Evolutionary conservation across 2,113 vertebrate species (phyloP).

Genomic region (Acrocephalus arundinaceus): DNA sequence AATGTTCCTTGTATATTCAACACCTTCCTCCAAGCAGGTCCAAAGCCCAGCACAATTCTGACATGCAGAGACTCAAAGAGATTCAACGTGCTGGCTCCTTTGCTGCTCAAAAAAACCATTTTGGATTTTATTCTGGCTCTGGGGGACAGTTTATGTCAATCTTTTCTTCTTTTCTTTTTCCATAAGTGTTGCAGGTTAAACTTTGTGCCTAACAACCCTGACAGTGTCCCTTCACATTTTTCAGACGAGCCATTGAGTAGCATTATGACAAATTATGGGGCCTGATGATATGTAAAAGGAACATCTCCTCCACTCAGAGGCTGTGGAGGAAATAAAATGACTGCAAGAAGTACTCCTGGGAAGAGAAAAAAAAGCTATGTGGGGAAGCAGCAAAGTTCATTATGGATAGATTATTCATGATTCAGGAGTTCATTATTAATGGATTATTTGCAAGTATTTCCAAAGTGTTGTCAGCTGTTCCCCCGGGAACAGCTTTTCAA

Average conservation of each 20-base stretch:
- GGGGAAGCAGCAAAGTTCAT: neutral
- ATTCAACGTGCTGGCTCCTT: neutral
- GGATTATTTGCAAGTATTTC: neutral
- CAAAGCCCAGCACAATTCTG: slow-evolving; percentile 6
- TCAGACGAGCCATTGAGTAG: slow-evolving; percentile 20
- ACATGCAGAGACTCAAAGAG: slow-evolving; percentile 15
- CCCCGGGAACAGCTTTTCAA: neutral
- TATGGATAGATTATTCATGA: neutral
- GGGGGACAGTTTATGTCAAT: slow-evolving; percentile 20
- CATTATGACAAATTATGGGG: slow-evolving; percentile 44
- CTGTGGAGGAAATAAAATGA: slow-evolving; percentile 38
- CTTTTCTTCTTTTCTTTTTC: neutral
- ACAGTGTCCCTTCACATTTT: neutral
- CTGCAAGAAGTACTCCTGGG: neutral
- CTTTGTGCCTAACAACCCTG: slow-evolving; percentile 11
- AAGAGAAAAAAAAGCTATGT: neutral
- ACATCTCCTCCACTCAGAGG: slow-evolving; percentile 14
- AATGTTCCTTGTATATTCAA: neutral
- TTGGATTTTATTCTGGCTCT: slow-evolving; percentile 23
- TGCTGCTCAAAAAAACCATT: neutral
- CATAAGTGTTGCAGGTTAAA: slow-evolving; percentile 21
- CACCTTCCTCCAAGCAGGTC: neutral
- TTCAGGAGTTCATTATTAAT: neutral
- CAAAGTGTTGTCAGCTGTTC: neutral
- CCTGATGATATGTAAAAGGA: slow-evolving; percentile 37